Base-by-base conservation (phyloP, 2,888 invertebrate genomes). In the Ligdia adustata region DNA sequence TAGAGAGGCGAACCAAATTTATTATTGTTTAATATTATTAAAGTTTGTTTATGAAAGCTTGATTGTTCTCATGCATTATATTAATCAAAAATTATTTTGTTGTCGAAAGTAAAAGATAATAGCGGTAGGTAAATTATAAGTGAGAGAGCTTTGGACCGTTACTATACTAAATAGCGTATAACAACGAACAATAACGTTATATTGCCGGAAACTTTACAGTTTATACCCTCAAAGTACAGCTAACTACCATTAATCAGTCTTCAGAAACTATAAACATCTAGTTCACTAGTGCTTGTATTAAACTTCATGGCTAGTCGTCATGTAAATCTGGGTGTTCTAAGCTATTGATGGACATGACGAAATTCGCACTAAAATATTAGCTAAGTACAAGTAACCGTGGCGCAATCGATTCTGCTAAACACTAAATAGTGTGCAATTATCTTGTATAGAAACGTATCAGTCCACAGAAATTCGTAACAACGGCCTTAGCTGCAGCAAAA, bases 231-330 rank as follows among this genome's bases (percentile, higher is more conserved):
- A 11, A 9, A 41, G 41, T 27, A 47, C 32, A 11, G 6, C 9
- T 53, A 55, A 61, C 68, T 72, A 64, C 73, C 64, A 76, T 75
- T 78, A 78, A 75, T 76, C 67, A 75, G 73, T 77, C 65, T 57
- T 43, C 49, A 44, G 52, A 66, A 65, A 62, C 60, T 15, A 15
- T 27, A 32, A 6, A 14, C 15, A 48, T 55, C 56, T 53, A 39
- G 46, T 52, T 60, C 60, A 44, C 39, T 26, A 38, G 20, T 68
- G 60, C 60, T 60, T 60, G 60, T 11, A 26, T 12, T 28, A 5
- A 6, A 29, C 12, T 20, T n/a, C 34, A 34, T 15, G 4, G 22
- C 12, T 11, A 35, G 39, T 52, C 44, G 59, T 55, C 43, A n/a
- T 31, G 20, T 29, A 37, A 32, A 27, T 37, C 31, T 37, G 14